These are phyloP conservation scores for Nothura maculosa DNA, from an alignment of 2,797 vertebrate genomes.

Conservation along the genomic window DNA sequence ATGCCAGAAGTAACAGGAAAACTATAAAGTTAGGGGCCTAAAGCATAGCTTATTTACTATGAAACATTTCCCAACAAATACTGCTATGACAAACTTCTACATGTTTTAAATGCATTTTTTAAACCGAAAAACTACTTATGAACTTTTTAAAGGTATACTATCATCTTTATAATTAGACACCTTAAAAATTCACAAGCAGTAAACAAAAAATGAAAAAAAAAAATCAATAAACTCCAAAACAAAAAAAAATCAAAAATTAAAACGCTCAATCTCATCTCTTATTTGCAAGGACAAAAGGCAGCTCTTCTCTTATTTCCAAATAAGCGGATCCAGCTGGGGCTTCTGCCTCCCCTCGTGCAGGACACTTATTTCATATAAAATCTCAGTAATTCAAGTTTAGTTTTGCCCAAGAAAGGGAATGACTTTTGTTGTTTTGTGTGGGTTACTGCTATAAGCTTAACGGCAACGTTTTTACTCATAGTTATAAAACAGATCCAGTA, in stretches of 20 bases:
- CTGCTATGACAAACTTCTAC: neutral
- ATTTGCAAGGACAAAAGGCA: neutral
- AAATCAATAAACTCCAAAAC: too few relatives aligned
- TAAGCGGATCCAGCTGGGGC: accelerated
- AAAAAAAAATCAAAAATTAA: too few relatives aligned
- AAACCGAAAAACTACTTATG: neutral
- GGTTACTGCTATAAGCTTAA: neutral
- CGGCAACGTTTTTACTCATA: neutral
- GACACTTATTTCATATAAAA: neutral
- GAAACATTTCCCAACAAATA: neutral
- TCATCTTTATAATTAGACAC: neutral
- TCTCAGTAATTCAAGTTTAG: neutral
- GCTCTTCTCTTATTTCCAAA: neutral
- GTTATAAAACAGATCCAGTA: neutral
- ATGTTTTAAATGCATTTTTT: neutral
- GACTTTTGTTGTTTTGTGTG: neutral
- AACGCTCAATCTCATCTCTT: neutral
- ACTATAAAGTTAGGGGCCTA: neutral
- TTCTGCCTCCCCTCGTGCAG: neutral
- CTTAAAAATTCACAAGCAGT: neutral
- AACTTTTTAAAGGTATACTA: neutral
- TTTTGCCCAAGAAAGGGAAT: neutral
- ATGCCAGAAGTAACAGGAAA: neutral
- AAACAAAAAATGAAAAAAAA: neutral
- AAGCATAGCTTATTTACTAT: neutral